A percentile compares a stretch with the other conserved stretches of the same genome.
These are phyloP conservation scores for Polymixis flavicincta DNA, from an alignment of 2,888 invertebrate genomes.

Conservation along the genomic window DNA sequence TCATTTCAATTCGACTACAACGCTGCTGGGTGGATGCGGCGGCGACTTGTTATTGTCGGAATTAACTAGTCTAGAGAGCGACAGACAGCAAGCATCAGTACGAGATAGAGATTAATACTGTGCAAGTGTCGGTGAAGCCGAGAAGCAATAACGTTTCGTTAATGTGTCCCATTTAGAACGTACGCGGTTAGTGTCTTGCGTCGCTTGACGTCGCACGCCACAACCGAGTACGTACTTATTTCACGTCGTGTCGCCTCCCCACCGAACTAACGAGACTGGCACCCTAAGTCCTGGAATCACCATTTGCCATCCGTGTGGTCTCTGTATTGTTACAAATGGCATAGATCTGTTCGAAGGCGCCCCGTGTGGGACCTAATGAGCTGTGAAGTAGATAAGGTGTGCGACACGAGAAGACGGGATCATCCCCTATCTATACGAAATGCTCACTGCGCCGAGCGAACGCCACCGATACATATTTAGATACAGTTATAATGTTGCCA, in stretches of 20 bases:
- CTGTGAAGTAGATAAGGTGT: conserved; percentile 91
- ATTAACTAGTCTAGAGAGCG: conserved; percentile 77
- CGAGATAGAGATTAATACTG: conserved; percentile 86
- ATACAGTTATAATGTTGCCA: conserved; percentile 67
- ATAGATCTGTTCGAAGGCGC: conserved; percentile 83
- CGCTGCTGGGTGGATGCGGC: conserved; percentile 34
- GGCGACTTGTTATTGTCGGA: conserved; percentile 74
- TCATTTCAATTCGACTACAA: conserved; percentile 53
- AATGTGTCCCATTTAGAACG: conserved; percentile 88
- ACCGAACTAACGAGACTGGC: conserved; percentile 79
- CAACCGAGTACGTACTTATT: conserved; percentile 77
- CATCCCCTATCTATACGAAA: conserved; percentile 84
- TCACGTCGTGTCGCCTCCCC: conserved; percentile 77
- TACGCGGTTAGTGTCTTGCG: conserved; percentile 85
- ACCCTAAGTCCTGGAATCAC: conserved; percentile 84
- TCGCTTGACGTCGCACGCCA: conserved; percentile 78
- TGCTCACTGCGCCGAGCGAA: conserved; percentile 79
- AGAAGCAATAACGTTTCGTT: conserved; percentile 88
- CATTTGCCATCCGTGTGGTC: conserved; percentile 84
- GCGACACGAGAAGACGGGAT: conserved; percentile 84
- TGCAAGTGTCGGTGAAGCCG: conserved; percentile 85
- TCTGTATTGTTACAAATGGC: conserved; percentile 89
- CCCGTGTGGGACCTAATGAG: conserved; percentile 88
- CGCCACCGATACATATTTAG: conserved; percentile 72
- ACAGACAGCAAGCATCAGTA: conserved; percentile 76